A percentile compares a stretch with the other conserved stretches of the same genome.
Conservation (phyloP, 2,888 invertebrate genomes). For the Tetragonula carbonaria region DNA sequence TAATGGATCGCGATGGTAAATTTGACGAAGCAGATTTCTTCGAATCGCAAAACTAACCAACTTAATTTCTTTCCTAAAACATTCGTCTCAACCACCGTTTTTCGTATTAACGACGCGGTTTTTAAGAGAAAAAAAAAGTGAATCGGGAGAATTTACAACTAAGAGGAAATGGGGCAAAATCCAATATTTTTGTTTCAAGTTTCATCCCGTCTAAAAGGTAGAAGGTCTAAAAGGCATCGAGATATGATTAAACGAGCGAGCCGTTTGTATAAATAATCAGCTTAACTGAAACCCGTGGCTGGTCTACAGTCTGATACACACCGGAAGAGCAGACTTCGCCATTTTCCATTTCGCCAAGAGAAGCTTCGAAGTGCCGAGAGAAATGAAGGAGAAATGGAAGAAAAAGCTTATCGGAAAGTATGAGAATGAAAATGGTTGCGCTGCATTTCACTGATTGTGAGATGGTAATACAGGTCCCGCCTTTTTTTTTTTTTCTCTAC, state of each 20-base stretch:
- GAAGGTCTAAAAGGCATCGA: not conserved
- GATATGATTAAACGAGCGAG: not conserved
- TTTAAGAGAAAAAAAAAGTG: too few relatives aligned
- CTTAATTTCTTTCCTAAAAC: too few relatives aligned
- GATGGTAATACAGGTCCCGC: constrained; percentile 67
- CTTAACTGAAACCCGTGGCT: constrained; percentile 9
- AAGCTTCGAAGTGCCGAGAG: too few relatives aligned
- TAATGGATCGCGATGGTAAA: too few relatives aligned
- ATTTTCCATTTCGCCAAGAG: constrained; percentile 19
- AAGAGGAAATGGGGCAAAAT: not conserved
- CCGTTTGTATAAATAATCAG: constrained; percentile 29
- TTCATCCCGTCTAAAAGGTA: not conserved
- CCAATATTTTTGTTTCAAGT: not conserved
- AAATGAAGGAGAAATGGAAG: not conserved
- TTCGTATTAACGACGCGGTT: too few relatives aligned
- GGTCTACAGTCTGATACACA: not conserved
- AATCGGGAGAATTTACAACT: not conserved
- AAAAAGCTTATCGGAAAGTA: constrained; percentile 62
- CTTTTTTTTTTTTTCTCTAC: constrained; percentile 70
- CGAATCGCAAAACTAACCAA: too few relatives aligned
- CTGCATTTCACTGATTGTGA: constrained; percentile 56
- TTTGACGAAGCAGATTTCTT: too few relatives aligned
- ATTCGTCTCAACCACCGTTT: too few relatives aligned
- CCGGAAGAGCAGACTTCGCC: not conserved
- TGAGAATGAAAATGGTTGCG: constrained; percentile 55